Conservation (phyloP, 2,888 invertebrate species). For the Stenotaenia linearis region DNA sequence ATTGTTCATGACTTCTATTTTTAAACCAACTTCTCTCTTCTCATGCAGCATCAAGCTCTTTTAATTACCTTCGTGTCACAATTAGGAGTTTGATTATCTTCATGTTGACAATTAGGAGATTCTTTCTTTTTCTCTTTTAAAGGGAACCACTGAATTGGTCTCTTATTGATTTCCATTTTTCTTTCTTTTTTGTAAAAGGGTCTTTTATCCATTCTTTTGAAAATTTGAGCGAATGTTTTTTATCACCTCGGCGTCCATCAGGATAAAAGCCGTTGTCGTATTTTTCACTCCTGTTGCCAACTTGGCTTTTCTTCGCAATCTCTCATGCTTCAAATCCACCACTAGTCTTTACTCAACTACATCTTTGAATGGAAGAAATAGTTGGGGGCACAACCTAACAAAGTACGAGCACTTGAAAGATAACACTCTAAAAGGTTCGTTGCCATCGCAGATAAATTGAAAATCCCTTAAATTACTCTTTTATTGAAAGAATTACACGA, state of each 20-base stretch:
- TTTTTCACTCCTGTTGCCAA: neutral
- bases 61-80: neutral
- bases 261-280: conserved; percentile 1
- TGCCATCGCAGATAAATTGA: no score
- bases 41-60: neutral
- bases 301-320: neutral
- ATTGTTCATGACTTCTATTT: neutral
- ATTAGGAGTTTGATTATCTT: conserved; percentile 1
- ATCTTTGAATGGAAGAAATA: neutral
- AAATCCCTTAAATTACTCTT: no score
- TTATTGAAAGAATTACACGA: no score
- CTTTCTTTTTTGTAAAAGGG: neutral
- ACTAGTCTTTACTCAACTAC: neutral
- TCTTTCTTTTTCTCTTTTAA: neutral
- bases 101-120: neutral
- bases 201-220: neutral
- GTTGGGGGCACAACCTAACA: no score
- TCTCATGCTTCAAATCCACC: neutral
- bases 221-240: conserved; percentile 11
- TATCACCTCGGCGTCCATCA: conserved; percentile 1
- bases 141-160: neutral
- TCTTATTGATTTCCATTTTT: neutral
- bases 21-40: neutral
- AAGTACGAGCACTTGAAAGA: no score
- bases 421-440: no score